Evolutionary conservation across 2,888 invertebrate genomes (phyloP).

Genomic region (Callyntrura sp.): DNA sequence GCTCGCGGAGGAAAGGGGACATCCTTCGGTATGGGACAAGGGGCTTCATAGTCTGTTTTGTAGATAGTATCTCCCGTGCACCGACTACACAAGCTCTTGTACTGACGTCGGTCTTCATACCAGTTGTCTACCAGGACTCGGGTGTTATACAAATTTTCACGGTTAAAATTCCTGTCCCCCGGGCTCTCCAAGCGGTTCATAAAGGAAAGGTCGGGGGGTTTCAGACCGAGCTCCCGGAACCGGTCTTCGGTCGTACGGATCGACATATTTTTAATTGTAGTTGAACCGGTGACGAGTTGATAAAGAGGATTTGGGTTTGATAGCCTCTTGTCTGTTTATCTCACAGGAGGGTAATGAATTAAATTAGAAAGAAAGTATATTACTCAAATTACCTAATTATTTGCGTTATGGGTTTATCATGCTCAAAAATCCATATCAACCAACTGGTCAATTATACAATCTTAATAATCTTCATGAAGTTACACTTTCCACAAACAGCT

Average conservation of each 20-base stretch:
- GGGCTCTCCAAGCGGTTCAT: conserved; percentile 45
- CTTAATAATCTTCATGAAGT: no score
- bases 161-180: conserved; percentile 26
- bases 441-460: no score
- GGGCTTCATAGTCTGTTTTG: conserved; percentile 71
- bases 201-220: conserved; percentile 57
- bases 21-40: conserved; percentile 34
- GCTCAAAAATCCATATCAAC: no score
- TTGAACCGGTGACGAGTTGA: no score
- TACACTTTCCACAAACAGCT: no score
- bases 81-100: conserved; percentile 77
- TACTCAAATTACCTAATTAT: no score
- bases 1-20: conserved; percentile 64
- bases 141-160: conserved; percentile 64
- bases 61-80: conserved; percentile 79
- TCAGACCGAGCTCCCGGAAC: conserved; percentile 45
- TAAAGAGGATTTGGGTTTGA: no score
- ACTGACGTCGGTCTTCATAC: conserved; percentile 81
- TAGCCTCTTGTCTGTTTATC: no score
- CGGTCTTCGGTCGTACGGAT: conserved; percentile 56
- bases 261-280: no score
- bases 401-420: no score
- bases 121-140: conserved; percentile 80
- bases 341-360: no score
- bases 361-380: no score